Evolutionary conservation across 2,797 vertebrate genomes (phyloP), one percentile per base, ranked within the genome.

Genomic region (Aphelocoma californica): DNA sequence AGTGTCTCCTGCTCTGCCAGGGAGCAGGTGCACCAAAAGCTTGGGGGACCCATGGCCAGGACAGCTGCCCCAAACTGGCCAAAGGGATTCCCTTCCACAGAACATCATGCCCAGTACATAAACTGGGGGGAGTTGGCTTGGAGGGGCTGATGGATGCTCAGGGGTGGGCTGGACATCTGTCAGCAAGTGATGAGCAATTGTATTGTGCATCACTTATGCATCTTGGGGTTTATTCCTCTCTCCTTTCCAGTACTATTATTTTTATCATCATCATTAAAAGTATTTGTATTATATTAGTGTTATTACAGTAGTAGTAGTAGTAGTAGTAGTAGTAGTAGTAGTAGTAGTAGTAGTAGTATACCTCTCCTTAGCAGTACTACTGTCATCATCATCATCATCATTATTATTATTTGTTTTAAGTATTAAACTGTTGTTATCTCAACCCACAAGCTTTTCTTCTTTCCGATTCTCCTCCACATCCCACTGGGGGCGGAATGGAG

Each of bases 401-500:
- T 54, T 8, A 31, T 44, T 7, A 34, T 38, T 38, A 32, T 51
- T 62, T 70, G 18, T 58, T 90, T 40, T 4, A 16, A 26, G 34
- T 60, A 72, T 78, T 53, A 60, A 53, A 47, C 25, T 53, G 57
- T 64, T 31, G 5, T 47, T 72, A 32, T 47, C 14, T 65, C 65
- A 45, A 40, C 40, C 40, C 53, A 66, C 3, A 17, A 32, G 47
- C 24, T 66, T 65, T 71, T 51, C 11, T 64, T 71, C 56, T 65
- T 90, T 85, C 48, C 0, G 0, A 13, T 79, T 79, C 34, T 54
- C 34, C 31, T 65, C 60, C 40, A 54, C 16, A 48, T 84, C 47
- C 36, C 19, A 15, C 47, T 29, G 18, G 6, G 53, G 34, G 19
- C 0, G 0, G 31, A 53, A 47, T 42, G 26, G 66, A 58, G 11